Conservation (phyloP, 2,888 invertebrate genomes). For the Syrphus vitripennis region DNA sequence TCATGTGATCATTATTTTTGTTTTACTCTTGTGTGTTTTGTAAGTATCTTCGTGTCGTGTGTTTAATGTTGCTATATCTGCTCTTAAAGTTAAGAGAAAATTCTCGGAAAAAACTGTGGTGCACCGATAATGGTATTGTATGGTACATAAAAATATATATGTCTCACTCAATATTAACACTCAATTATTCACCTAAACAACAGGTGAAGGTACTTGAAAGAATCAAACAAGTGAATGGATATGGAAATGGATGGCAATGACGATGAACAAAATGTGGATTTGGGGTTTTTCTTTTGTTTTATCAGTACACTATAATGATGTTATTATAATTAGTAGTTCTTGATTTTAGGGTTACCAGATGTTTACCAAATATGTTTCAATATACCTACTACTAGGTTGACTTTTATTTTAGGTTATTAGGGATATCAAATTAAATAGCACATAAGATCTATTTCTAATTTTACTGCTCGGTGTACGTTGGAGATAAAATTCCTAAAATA, state of each 20-base stretch:
- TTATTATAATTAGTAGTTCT: slow-evolving; percentile 36
- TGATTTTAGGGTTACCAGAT: slow-evolving; percentile 31
- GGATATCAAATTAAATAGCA: too few species aligned
- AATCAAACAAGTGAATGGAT: slow-evolving; percentile 59
- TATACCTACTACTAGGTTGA: too few species aligned
- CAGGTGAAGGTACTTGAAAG: slow-evolving; percentile 50
- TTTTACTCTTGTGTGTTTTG: background rate
- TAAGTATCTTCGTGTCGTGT: background rate
- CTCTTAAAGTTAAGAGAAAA: slow-evolving; percentile 36
- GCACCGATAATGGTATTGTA: background rate
- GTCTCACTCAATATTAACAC: background rate
- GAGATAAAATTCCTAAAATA: too few species aligned
- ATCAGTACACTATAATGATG: slow-evolving; percentile 39
- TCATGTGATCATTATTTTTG: background rate
- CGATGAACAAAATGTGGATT: slow-evolving; percentile 35
- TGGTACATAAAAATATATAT: too few species aligned
- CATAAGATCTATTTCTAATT: too few species aligned
- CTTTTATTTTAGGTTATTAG: too few species aligned
- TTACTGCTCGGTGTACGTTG: too few species aligned
- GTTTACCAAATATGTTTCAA: too few species aligned
- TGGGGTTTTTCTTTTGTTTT: slow-evolving; percentile 31
- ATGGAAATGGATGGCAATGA: slow-evolving; percentile 8
- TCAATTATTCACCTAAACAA: slow-evolving; percentile 3
- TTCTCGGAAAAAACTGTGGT: slow-evolving; percentile 27
- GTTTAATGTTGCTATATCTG: background rate